Evolutionary conservation across 2,888 invertebrate genomes (phyloP).

Genomic region (Andrena flavipes): DNA sequence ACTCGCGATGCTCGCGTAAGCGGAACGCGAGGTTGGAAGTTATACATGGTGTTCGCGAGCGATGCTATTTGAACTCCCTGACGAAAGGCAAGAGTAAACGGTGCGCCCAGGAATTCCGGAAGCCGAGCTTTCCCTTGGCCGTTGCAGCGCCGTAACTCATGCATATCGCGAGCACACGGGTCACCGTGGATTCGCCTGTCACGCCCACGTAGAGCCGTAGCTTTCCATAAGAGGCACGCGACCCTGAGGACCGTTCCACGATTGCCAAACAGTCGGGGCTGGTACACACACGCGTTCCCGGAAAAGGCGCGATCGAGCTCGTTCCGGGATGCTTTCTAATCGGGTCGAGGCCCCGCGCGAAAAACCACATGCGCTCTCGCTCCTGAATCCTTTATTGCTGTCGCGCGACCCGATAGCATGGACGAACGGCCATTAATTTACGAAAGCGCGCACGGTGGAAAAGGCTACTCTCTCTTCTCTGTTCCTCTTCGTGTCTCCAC

Average conservation of each 20-base stretch:
- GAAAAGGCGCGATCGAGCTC: conserved; percentile 28
- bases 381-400: conserved; percentile 27
- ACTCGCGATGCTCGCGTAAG: no score
- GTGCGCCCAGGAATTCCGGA: conserved; percentile 27
- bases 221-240: conserved; percentile 23
- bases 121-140: conserved; percentile 24
- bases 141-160: conserved; percentile 30
- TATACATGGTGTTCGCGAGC: no score
- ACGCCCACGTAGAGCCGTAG: neutral
- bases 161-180: conserved; percentile 8
- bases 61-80: no score
- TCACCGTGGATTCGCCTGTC: conserved; percentile 7
- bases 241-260: conserved; percentile 20
- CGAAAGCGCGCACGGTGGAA: conserved; percentile 33
- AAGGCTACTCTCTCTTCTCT: conserved; percentile 41
- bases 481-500: conserved; percentile 15
- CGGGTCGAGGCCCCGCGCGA: neutral
- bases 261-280: conserved; percentile 11
- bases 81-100: no score
- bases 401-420: conserved; percentile 21
- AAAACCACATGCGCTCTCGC: neutral
- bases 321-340: conserved; percentile 11
- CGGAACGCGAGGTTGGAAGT: no score
- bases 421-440: conserved; percentile 41
- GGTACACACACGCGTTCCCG: neutral